Evolutionary conservation across 2,888 invertebrate species (phyloP).

Genomic region (Oscheius sp.): DNA sequence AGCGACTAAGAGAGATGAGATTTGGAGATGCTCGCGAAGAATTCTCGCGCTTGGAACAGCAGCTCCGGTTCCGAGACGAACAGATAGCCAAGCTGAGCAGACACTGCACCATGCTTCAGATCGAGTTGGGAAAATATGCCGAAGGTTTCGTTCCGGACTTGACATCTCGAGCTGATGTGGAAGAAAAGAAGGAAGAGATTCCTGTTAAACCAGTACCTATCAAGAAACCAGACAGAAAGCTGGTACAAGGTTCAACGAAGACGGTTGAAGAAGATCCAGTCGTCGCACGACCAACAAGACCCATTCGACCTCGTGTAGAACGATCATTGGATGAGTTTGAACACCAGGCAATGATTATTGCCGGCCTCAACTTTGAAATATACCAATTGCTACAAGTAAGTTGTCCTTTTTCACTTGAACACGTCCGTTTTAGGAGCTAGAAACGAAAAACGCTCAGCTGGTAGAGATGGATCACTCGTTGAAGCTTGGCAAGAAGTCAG

Average conservation of each 20-base stretch:
- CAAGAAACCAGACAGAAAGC: background rate
- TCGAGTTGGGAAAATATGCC: conserved; percentile 50
- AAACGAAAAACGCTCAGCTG: conserved; percentile 53
- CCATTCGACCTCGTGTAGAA: background rate
- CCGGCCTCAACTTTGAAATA: conserved; percentile 60
- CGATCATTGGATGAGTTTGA: conserved; percentile 44
- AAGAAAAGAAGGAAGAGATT: conserved; percentile 17
- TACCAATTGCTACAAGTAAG: conserved; percentile 54
- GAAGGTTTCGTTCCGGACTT: conserved; percentile 16
- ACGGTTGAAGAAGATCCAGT: background rate
- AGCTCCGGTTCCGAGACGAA: conserved; percentile 67
- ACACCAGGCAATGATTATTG: conserved; percentile 58
- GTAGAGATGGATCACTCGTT: conserved; percentile 43
- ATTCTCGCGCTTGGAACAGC: conserved; percentile 57
- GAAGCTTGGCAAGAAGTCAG: conserved; percentile 39
- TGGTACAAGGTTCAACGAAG: background rate
- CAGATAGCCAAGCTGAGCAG: conserved; percentile 65
- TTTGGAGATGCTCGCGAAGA: conserved; percentile 62
- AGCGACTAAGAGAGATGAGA: conserved; percentile 48
- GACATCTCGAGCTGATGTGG: conserved; percentile 3
- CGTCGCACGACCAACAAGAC: background rate
- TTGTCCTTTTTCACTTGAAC: too few relatives aligned
- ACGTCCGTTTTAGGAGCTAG: conserved; percentile 47
- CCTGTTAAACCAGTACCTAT: background rate
- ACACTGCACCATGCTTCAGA: conserved; percentile 67